Conservation (phyloP, 2,888 invertebrate genomes). For the Ferdinandea cuprea region DNA sequence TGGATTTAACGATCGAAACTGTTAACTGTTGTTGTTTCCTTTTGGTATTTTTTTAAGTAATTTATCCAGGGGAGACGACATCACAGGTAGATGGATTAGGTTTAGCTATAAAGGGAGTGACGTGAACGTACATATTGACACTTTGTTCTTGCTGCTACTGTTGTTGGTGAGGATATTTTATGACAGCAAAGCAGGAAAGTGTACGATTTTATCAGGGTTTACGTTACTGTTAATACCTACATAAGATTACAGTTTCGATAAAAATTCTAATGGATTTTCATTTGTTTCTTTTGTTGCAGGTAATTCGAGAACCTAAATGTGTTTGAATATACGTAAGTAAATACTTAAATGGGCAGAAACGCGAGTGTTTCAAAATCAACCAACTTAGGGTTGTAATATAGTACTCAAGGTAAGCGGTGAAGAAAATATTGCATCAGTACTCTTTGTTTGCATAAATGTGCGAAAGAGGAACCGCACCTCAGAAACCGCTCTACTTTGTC, state of each 20-base stretch:
- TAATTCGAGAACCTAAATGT: conserved; percentile 50
- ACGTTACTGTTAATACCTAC: neutral
- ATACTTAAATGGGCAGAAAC: conserved; percentile 3
- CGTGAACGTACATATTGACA: conserved; percentile 3
- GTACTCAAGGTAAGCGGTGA: too few species aligned
- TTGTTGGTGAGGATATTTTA: neutral
- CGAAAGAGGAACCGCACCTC: too few species aligned
- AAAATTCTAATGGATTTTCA: conserved; percentile 54
- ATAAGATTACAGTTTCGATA: conserved; percentile 18
- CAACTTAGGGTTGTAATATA: neutral
- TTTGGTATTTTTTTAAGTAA: conserved; percentile 3
- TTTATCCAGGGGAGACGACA: conserved; percentile 5
- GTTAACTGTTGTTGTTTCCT: conserved; percentile 42
- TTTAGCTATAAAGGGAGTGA: conserved; percentile 6
- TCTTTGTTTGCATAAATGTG: too few species aligned
- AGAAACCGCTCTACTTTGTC: too few species aligned
- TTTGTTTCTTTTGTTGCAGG: conserved; percentile 52
- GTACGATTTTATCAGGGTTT: conserved; percentile 4
- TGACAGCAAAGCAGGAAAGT: neutral
- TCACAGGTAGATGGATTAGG: conserved; percentile 21
- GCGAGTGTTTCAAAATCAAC: neutral
- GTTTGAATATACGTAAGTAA: conserved; percentile 42
- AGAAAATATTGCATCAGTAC: too few species aligned
- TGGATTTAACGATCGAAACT: conserved; percentile 49
- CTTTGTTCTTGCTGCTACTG: neutral